Conservation (phyloP, 2,797 vertebrate species). For the Mormyrops boulengeri region DNA sequence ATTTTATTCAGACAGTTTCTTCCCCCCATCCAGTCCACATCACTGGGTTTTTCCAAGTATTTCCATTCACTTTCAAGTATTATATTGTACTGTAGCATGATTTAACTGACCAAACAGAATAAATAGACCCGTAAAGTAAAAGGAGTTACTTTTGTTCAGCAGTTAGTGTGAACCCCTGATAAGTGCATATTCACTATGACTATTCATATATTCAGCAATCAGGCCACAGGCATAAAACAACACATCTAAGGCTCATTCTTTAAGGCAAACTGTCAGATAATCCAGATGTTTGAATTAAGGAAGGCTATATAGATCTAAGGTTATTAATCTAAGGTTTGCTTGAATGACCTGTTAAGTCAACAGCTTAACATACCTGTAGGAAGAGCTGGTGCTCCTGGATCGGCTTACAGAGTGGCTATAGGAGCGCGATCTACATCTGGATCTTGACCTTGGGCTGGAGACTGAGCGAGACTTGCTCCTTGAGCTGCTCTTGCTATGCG, state of each 20-base stretch:
- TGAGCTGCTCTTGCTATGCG: constrained; percentile 63
- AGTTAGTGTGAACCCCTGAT: neutral
- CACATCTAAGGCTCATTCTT: neutral
- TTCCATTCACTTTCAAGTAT: neutral
- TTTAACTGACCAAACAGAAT: neutral
- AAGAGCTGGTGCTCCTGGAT: constrained; percentile 79
- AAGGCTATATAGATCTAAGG: neutral
- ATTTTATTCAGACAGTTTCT: neutral
- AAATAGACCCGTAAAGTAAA: neutral
- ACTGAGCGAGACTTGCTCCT: constrained; percentile 73
- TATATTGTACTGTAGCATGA: neutral
- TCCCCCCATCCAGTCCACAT: neutral
- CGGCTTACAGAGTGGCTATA: constrained; percentile 78
- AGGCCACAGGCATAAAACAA: neutral
- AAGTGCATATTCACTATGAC: neutral
- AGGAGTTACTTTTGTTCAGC: neutral
- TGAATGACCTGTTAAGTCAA: neutral
- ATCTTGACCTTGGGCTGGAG: constrained; percentile 74
- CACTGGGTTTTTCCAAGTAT: neutral
- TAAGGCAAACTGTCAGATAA: neutral
- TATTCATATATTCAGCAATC: neutral
- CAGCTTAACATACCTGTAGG: constrained; percentile 71
- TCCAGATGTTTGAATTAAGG: neutral
- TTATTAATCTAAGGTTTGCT: neutral
- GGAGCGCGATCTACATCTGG: constrained; percentile 63